phyloP scores from a whole-genome alignment of 2,888 invertebrate species.

The Seira sanloemensis region DNA sequence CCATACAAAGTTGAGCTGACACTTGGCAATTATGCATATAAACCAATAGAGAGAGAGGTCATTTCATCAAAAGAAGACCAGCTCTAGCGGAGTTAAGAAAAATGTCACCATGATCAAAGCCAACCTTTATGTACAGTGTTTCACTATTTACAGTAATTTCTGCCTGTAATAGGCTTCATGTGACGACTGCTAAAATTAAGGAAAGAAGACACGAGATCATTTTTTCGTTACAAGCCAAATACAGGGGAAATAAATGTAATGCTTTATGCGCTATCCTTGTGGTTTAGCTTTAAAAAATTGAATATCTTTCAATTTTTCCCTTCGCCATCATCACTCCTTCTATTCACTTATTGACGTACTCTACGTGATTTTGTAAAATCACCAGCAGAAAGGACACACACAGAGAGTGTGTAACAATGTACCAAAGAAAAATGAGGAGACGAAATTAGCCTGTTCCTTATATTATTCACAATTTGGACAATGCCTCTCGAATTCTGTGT shows the following conservation, averaged over 20 bases:
- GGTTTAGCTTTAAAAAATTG: not conserved
- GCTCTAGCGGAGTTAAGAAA: not conserved
- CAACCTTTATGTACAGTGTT: too few species aligned
- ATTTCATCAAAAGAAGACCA: slow-evolving; percentile 7
- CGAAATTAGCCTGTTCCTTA: too few species aligned
- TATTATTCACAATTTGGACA: too few species aligned
- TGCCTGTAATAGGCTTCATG: too few species aligned
- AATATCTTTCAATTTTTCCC: not conserved
- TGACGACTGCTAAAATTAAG: too few species aligned
- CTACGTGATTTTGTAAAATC: not conserved
- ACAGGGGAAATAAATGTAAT: not conserved
- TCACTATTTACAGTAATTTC: too few species aligned
- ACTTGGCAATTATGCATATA: slow-evolving; percentile 39
- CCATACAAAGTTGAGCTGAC: slow-evolving; percentile 30
- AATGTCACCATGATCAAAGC: slow-evolving; percentile 43
- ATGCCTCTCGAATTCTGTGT: not conserved
- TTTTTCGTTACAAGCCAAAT: slow-evolving; percentile 1
- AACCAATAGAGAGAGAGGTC: slow-evolving; percentile 27
- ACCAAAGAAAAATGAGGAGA: not conserved
- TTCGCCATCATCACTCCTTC: not conserved
- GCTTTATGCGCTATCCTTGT: slow-evolving; percentile 3
- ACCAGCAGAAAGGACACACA: not conserved
- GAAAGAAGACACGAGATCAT: too few species aligned
- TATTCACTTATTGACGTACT: not conserved
- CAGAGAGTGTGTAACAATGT: not conserved